Evolutionary conservation across 2,888 invertebrate genomes (phyloP).

Genomic region (Rutpela maculata): DNA sequence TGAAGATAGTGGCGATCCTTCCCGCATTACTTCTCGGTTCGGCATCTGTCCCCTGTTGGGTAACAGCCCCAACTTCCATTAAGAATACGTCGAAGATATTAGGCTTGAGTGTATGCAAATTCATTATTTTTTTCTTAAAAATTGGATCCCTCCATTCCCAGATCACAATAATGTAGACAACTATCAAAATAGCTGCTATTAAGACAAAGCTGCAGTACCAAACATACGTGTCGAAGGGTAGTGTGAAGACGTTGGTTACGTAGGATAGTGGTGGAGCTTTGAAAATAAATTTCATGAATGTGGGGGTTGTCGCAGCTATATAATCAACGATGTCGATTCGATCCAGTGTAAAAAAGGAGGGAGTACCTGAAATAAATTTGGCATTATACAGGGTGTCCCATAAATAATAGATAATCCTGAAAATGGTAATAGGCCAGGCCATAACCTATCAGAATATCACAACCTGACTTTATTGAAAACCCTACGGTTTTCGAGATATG

Average conservation of each 20-base stretch:
- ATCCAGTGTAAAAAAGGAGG: constrained; percentile 69
- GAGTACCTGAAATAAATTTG: constrained; percentile 68
- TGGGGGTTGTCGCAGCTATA: constrained; percentile 76
- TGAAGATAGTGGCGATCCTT: constrained; percentile 68
- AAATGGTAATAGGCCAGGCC: no score
- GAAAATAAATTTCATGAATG: constrained; percentile 79
- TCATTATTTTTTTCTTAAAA: constrained; percentile 51
- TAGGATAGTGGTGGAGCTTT: constrained; percentile 81
- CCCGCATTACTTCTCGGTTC: constrained; percentile 74
- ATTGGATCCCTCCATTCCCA: constrained; percentile 67
- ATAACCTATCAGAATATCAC: no score
- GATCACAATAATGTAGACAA: constrained; percentile 62
- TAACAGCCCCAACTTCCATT: constrained; percentile 74
- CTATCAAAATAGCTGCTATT: constrained; percentile 65
- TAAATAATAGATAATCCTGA: no score
- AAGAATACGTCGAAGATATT: constrained; percentile 66
- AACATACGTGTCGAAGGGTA: constrained; percentile 80
- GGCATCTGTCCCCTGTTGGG: constrained; percentile 74
- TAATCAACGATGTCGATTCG: constrained; percentile 74
- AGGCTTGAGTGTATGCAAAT: constrained; percentile 53
- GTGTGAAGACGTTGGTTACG: constrained; percentile 80
- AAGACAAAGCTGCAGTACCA: constrained; percentile 79
- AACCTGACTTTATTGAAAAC: no score
- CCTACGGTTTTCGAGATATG: no score
- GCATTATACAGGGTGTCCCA: no score